These are phyloP conservation scores for Vireo altiloquus DNA, from an alignment of 2,113 vertebrate genomes.

Conservation along the genomic window DNA sequence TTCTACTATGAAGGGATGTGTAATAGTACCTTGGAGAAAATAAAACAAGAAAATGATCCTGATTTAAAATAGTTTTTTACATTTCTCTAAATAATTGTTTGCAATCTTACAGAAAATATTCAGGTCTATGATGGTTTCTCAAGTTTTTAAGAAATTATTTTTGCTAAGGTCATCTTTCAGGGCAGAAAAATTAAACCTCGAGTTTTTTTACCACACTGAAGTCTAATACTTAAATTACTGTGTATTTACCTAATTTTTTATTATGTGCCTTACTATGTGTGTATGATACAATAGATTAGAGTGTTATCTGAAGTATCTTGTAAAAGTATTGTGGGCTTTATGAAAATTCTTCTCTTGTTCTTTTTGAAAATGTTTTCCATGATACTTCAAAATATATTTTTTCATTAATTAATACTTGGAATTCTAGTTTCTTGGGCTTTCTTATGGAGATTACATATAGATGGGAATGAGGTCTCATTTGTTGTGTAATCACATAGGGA, in stretches of 20 bases:
- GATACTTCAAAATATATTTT: not conserved
- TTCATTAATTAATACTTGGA: slow-evolving; percentile 65
- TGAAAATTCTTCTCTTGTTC: slow-evolving; percentile 60
- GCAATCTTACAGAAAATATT: slow-evolving; percentile 79
- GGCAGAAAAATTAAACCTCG: slow-evolving; percentile 66
- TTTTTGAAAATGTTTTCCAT: slow-evolving; percentile 70
- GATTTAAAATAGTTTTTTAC: slow-evolving; percentile 62
- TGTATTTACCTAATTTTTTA: slow-evolving; percentile 83
- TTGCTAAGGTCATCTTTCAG: slow-evolving; percentile 80
- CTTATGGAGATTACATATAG: slow-evolving; percentile 23
- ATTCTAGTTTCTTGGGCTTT: slow-evolving; percentile 70
- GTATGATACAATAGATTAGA: slow-evolving; percentile 77
- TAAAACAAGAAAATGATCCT: slow-evolving; percentile 50
- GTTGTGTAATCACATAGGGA: not conserved
- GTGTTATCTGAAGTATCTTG: slow-evolving; percentile 74
- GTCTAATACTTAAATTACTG: slow-evolving; percentile 79
- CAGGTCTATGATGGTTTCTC: slow-evolving; percentile 81
- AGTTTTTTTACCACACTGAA: slow-evolving; percentile 81
- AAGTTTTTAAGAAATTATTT: slow-evolving; percentile 85
- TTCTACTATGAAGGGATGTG: slow-evolving; percentile 29
- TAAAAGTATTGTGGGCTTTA: slow-evolving; percentile 73
- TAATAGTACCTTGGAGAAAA: slow-evolving; percentile 48
- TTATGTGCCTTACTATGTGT: slow-evolving; percentile 87
- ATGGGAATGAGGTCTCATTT: not conserved
- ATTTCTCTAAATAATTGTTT: slow-evolving; percentile 72